Evolutionary conservation across 2,888 invertebrate species (phyloP).

Genomic region (Acronicta psi): DNA sequence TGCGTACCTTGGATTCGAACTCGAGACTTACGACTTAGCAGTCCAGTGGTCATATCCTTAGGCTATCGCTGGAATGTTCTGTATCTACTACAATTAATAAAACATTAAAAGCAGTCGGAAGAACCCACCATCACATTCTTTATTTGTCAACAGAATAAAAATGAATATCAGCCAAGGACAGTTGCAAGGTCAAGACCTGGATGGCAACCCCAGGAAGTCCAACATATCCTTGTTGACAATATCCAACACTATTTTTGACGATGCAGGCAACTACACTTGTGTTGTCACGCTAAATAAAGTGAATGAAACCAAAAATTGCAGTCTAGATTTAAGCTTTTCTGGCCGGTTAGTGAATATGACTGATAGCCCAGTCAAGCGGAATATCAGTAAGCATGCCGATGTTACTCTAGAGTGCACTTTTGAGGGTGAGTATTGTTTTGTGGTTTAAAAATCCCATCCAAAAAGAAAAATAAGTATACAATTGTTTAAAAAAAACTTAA

Average conservation of each 20-base stretch:
- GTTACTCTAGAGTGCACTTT: slow-evolving; percentile 75
- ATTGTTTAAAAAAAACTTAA: too few species aligned
- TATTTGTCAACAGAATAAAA: slow-evolving; percentile 63
- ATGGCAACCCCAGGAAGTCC: slow-evolving; percentile 65
- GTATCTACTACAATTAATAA: too few species aligned
- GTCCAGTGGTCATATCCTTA: too few species aligned
- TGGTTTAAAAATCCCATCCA: too few species aligned
- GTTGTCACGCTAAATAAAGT: slow-evolving; percentile 58
- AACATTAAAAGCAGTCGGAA: too few species aligned
- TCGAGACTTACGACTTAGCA: too few species aligned
- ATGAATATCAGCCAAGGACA: slow-evolving; percentile 52
- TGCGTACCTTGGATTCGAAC: too few species aligned
- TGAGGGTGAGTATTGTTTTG: slow-evolving; percentile 73
- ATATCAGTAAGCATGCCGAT: slow-evolving; percentile 61
- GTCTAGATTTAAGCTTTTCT: slow-evolving; percentile 71
- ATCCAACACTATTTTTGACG: slow-evolving; percentile 63
- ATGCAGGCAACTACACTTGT: slow-evolving; percentile 80
- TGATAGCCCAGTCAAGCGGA: slow-evolving; percentile 61
- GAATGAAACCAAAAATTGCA: slow-evolving; percentile 37
- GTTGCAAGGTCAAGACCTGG: slow-evolving; percentile 60
- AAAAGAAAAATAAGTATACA: too few species aligned
- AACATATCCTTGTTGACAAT: slow-evolving; percentile 69
- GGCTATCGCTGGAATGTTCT: too few species aligned
- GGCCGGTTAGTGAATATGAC: slow-evolving; percentile 67
- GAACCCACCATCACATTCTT: too few species aligned